phyloP scores from a whole-genome alignment of 2,888 invertebrate species.

The Fragum sueziense region DNA sequence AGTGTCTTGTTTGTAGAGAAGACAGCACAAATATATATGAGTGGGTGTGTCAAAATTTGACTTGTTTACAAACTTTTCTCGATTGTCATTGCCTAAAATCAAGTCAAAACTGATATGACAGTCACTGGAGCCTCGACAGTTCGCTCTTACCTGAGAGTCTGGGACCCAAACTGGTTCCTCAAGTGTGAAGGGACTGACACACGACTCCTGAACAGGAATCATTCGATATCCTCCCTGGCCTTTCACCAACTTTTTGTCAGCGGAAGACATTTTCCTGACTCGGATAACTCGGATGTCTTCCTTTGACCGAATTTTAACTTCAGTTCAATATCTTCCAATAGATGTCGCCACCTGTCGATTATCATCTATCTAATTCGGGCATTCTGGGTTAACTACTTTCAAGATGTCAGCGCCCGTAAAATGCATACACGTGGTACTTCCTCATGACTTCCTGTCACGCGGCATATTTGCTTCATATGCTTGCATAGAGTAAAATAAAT shows the following conservation, averaged over 20 bases:
- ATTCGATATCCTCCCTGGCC: slow-evolving; percentile 84
- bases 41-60: slow-evolving; percentile 19
- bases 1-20: too few relatives aligned
- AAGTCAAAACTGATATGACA: neutral
- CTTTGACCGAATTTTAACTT: neutral
- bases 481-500: too few relatives aligned
- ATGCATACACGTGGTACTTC: too few relatives aligned
- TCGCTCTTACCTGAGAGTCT: slow-evolving; percentile 81
- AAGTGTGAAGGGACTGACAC: slow-evolving; percentile 83
- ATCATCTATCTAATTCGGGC: too few relatives aligned
- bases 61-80: slow-evolving; percentile 18
- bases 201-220: slow-evolving; percentile 80
- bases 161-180: slow-evolving; percentile 83
- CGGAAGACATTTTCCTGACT: slow-evolving; percentile 67
- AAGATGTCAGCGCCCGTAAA: too few relatives aligned
- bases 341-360: too few relatives aligned
- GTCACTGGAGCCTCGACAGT: too few relatives aligned
- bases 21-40: too few relatives aligned
- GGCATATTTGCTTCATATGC: too few relatives aligned
- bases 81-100: neutral
- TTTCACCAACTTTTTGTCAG: slow-evolving; percentile 80
- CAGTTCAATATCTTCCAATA: too few relatives aligned
- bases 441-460: too few relatives aligned
- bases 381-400: too few relatives aligned
- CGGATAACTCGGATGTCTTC: neutral